These are phyloP conservation scores for Sebastes dallii DNA, from an alignment of 2,797 vertebrate genomes.

Conservation along the genomic window DNA sequence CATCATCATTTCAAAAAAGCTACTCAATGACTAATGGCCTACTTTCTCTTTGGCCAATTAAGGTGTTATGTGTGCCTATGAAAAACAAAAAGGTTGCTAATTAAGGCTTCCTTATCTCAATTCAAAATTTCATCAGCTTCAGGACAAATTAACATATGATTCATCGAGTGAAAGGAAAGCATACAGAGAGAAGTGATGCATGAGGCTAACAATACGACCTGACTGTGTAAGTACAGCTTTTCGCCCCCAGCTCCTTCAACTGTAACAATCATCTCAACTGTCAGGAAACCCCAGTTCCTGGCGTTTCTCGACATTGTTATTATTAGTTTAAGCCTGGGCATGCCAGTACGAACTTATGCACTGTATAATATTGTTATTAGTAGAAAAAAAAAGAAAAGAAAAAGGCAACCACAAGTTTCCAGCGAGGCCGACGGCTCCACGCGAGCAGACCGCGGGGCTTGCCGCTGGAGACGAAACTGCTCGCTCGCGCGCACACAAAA, in stretches of 20 bases:
- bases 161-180: not conserved
- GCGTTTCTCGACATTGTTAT: slow-evolving; percentile 56
- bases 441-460: slow-evolving; percentile 68
- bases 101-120: slow-evolving; percentile 5
- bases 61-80: not conserved
- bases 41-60: slow-evolving; percentile 27
- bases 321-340: slow-evolving; percentile 56
- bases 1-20: slow-evolving; percentile 36
- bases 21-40: slow-evolving; percentile 39
- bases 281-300: slow-evolving; percentile 68
- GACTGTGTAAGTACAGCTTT: slow-evolving; percentile 47
- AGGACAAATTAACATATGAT: slow-evolving; percentile 16
- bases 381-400: slow-evolving; percentile 18
- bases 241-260: slow-evolving; percentile 23
- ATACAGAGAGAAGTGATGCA: slow-evolving; percentile 16
- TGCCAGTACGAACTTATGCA: slow-evolving; percentile 24
- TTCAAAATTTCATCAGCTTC: slow-evolving; percentile 20
- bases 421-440: slow-evolving; percentile 65
- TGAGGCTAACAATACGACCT: slow-evolving; percentile 48
- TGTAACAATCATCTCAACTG: slow-evolving; percentile 41
- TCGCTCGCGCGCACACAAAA: slow-evolving; percentile 44
- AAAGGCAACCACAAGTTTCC: slow-evolving; percentile 69
- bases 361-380: slow-evolving; percentile 63
- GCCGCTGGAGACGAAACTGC: slow-evolving; percentile 48
- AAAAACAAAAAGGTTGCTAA: slow-evolving; percentile 26